Base-by-base conservation (phyloP, 2,797 vertebrate species). In the Squalus acanthias region DNA sequence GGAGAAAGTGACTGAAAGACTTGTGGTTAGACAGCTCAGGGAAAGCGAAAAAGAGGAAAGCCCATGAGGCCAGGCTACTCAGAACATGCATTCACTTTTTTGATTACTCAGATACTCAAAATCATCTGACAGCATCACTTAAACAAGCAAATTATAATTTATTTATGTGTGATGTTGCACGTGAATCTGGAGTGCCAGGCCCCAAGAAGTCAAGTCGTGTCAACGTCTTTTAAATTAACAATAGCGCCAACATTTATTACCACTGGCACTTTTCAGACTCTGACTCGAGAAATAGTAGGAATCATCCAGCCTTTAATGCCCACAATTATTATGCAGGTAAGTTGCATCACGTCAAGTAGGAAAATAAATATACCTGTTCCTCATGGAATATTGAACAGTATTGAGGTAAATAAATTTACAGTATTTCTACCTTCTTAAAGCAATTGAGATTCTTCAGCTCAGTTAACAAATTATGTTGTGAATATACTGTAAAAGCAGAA, bases 1-100 rank as follows among this genome's bases (percentile, higher is more conserved):
- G 39, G 92, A 94, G 92, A 94, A 69, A 95, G 53, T 72, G 39
- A 3, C 26, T 95, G 93, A 95, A 95, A 95, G 93, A 2, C 24
- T 46, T n/a, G 3, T 26, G 9, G 22, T 15, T 1, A 33, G 0
- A 29, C 10, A 50, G 50, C 85, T 53, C 46, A 53, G 85, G 46
- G 46, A 22, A 88, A 88, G 67, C 26, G 20, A 50, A 53, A 13
- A 50, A 70, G n/a, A 70, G n/a, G n/a, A 89, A 91, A 63, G 1
- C 29, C 12, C 39, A 69, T 50, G n/a, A 50, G 39, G 67, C 22
- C 93, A 95, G 39, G 46, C 9, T 26, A 50, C 1, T 92, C 13
- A 15, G 67, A 69, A 72, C n/a, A 95, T 39, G 20, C 33, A 3
- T 70, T 67, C 17, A 33, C 24, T 39, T 67, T 69, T 24, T 50